phyloP scores from a whole-genome alignment of 2,888 invertebrate genomes.

The Uropetala carovei region DNA sequence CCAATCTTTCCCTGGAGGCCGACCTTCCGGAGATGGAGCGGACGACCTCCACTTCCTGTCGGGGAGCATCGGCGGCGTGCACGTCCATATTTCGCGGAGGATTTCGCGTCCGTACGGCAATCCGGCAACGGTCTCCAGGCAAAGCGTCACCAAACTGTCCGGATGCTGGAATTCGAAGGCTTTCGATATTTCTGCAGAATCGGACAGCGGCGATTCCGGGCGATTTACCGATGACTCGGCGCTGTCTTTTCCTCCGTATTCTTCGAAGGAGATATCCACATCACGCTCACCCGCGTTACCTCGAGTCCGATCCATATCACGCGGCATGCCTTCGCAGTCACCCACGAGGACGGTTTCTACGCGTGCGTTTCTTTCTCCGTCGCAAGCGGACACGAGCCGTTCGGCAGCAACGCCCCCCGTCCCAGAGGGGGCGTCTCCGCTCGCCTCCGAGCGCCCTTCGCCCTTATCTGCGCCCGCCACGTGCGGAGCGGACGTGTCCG shows the following conservation, averaged over 20 bases:
- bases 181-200: not conserved
- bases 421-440: not conserved
- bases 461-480: not conserved
- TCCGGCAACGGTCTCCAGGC: slow-evolving; percentile 81
- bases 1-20: slow-evolving; percentile 75
- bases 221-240: not conserved
- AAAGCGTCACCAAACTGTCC: slow-evolving; percentile 80
- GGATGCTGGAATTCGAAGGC: slow-evolving; percentile 72
- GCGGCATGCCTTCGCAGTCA: not conserved
- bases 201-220: not conserved
- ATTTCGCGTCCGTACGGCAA: slow-evolving; percentile 84
- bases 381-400: no score
- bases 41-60: slow-evolving; percentile 31
- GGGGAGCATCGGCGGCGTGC: slow-evolving; percentile 8
- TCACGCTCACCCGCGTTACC: no score
- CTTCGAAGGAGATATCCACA: no score
- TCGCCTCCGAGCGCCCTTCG: not conserved
- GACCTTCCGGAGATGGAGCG: slow-evolving; percentile 74
- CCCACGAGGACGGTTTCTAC: no score
- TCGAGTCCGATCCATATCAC: not conserved
- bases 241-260: not conserved
- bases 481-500: not conserved
- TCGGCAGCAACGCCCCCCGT: not conserved
- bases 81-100: slow-evolving; percentile 71
- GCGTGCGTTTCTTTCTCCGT: not conserved